Conservation (phyloP, 2,113 vertebrate genomes). For the Nyctibius bracteatus region DNA sequence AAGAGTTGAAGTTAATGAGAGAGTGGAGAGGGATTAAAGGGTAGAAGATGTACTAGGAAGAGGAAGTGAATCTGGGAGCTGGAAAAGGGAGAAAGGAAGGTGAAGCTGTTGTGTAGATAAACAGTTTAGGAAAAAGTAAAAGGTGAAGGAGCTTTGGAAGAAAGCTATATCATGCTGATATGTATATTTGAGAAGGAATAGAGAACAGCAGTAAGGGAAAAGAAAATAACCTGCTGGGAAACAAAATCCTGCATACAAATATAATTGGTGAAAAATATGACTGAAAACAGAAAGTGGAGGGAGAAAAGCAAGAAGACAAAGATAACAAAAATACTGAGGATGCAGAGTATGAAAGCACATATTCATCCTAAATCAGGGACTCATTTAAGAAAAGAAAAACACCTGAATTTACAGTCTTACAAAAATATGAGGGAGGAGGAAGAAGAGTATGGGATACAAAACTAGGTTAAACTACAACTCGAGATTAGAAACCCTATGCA, state of each 20-base stretch:
- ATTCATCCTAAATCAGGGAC: not conserved
- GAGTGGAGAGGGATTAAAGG: not conserved
- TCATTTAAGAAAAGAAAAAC: not conserved
- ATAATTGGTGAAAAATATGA: not conserved
- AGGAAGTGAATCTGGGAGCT: not conserved
- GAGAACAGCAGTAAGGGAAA: not conserved
- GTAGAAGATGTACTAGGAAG: not conserved
- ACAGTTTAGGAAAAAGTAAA: not conserved
- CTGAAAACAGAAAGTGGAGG: not conserved
- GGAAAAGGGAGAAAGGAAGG: not conserved
- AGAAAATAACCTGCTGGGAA: not conserved
- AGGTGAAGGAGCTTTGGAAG: not conserved
- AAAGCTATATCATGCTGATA: not conserved
- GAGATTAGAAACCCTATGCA: not conserved
- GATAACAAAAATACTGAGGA: not conserved
- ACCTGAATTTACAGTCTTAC: not conserved
- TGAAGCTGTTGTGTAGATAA: not conserved
- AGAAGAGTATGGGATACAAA: not conserved
- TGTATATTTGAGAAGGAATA: not conserved
- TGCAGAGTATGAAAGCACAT: not conserved
- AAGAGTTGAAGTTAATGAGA: not conserved
- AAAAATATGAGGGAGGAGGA: not conserved
- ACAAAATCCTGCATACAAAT: not conserved
- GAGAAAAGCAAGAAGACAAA: not conserved
- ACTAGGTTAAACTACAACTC: not conserved